A percentile compares a stretch with the other conserved stretches of the same genome.
These are phyloP conservation scores for Oscheius myriophilus DNA, from an alignment of 2,888 invertebrate species.

Conservation along the genomic window DNA sequence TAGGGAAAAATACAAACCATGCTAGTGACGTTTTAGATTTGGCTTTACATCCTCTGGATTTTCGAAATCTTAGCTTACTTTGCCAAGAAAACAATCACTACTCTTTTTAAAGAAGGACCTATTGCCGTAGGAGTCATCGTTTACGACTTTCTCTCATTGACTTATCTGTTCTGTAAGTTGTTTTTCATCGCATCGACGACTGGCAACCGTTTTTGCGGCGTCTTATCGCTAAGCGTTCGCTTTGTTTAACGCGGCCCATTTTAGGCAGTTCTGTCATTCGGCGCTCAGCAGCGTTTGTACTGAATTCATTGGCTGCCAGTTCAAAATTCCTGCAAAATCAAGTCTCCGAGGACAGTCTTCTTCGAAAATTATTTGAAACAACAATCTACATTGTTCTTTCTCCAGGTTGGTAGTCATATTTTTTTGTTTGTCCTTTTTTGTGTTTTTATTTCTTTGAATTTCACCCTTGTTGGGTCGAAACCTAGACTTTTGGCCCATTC, in stretches of 20 bases:
- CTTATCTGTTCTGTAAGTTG: slow-evolving; percentile 14
- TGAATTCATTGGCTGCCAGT: neutral
- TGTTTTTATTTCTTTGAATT: too few species aligned
- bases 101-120: slow-evolving; percentile 13
- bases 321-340: neutral
- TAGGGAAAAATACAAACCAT: neutral
- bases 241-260: neutral
- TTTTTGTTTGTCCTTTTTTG: too few species aligned
- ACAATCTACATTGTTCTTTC: too few species aligned
- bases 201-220: neutral
- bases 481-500: too few species aligned
- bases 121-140: slow-evolving; percentile 6
- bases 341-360: neutral
- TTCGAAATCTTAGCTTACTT: slow-evolving; percentile 20
- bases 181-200: neutral
- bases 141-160: slow-evolving; percentile 12
- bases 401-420: too few species aligned
- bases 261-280: slow-evolving; percentile 2
- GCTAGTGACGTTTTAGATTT: slow-evolving; percentile 1
- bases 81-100: slow-evolving; percentile 5
- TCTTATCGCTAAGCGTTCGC: slow-evolving; percentile 2
- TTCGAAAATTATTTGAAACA: neutral
- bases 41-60: slow-evolving; percentile 15
- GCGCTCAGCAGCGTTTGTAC: neutral
- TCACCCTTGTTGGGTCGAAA: too few species aligned